These are phyloP conservation scores for Augochlora pura DNA, from an alignment of 1,140 invertebrate species.

Conservation along the genomic window DNA sequence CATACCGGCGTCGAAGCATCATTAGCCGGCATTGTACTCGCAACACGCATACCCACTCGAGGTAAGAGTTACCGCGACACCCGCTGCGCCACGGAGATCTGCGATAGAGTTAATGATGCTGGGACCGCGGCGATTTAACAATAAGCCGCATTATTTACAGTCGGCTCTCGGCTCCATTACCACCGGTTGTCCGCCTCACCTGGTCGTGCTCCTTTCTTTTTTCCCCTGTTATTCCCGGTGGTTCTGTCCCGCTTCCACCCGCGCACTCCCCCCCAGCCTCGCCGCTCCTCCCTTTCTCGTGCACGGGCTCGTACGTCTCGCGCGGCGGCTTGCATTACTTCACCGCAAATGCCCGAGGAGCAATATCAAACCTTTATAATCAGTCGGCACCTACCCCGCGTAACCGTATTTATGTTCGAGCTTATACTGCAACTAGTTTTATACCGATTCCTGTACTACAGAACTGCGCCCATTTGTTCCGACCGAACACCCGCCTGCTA, in stretches of 20 bases:
- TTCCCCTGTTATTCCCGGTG: background rate
- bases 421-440: conserved; percentile 18
- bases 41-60: conserved; percentile 65
- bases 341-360: conserved; percentile 50
- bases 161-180: conserved; percentile 64
- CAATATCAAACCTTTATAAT: conserved; percentile 65
- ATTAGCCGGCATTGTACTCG: conserved; percentile 73
- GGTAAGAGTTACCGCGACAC: conserved; percentile 74
- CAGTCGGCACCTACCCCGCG: conserved; percentile 60
- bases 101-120: conserved; percentile 76
- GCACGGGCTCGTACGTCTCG: conserved; percentile 38
- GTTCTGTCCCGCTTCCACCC: conserved; percentile 23
- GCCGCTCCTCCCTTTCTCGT: conserved; percentile 13
- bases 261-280: background rate
- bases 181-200: conserved; percentile 66
- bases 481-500: no score
- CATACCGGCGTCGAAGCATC: conserved; percentile 68
- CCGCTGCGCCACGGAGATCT: conserved; percentile 73
- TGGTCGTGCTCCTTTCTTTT: conserved; percentile 47
- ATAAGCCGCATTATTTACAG: conserved; percentile 76
- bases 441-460: no score
- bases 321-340: conserved; percentile 53
- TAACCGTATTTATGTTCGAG: conserved; percentile 52
- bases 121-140: conserved; percentile 72
- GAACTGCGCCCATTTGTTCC: no score